phyloP scores from a whole-genome alignment of 2,888 invertebrate genomes.

The Hydraecia micacea region DNA sequence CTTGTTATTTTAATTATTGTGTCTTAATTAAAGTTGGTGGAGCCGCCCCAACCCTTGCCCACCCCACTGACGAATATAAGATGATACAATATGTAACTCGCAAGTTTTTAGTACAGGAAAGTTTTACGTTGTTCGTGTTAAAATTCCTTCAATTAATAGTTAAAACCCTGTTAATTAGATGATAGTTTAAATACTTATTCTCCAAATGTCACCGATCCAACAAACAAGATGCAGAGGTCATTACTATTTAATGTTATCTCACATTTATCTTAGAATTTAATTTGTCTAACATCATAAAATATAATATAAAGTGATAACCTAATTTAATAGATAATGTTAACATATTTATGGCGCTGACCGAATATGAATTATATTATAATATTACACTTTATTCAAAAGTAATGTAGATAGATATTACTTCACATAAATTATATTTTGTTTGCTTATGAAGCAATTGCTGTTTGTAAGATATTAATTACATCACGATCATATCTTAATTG shows the following conservation, averaged over 20 bases:
- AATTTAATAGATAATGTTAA: constrained; percentile 58
- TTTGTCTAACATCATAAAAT: constrained; percentile 48
- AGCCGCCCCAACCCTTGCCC: constrained; percentile 51
- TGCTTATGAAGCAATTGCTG: constrained; percentile 29
- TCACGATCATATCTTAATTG: constrained; percentile 58
- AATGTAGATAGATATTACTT: constrained; percentile 14
- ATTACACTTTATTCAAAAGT: constrained; percentile 15
- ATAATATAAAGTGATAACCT: constrained; percentile 50
- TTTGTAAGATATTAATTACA: constrained; percentile 49
- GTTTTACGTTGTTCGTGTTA: neutral
- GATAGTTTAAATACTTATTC: neutral
- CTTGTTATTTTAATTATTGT: constrained; percentile 88
- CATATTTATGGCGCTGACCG: constrained; percentile 43
- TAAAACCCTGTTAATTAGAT: neutral
- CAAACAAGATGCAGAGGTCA: constrained; percentile 31
- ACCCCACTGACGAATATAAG: constrained; percentile 41
- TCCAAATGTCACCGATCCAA: constrained; percentile 13
- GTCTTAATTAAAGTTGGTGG: constrained; percentile 83
- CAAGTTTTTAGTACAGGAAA: constrained; percentile 21
- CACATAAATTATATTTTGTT: constrained; percentile 39
- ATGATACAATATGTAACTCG: constrained; percentile 39
- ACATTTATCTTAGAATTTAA: constrained; percentile 41
- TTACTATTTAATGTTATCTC: constrained; percentile 38
- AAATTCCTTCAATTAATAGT: neutral
- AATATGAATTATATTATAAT: constrained; percentile 29